Percentiles rank a stretch among this genome's conserved stretches.
phyloP scores from a whole-genome alignment of 2,797 vertebrate species.

The Oreonectes daqikongensis region DNA sequence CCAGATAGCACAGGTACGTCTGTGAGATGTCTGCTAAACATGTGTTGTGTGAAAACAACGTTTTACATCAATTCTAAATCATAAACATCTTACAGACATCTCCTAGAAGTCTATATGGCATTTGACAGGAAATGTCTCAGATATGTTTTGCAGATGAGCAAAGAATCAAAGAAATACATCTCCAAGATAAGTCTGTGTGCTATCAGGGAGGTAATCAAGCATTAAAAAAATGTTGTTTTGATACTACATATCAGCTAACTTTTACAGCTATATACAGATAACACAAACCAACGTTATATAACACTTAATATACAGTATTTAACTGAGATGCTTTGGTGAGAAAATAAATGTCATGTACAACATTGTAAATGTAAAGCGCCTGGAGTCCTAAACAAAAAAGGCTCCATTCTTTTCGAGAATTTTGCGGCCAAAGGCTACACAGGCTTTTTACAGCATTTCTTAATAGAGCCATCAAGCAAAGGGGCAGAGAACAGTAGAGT shows the following conservation, averaged over 20 bases:
- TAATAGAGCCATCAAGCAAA: constrained; percentile 51
- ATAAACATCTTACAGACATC: no score
- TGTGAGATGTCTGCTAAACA: no score
- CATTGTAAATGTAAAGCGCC: constrained; percentile 1
- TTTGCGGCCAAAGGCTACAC: constrained; percentile 41
- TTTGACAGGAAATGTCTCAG: no score
- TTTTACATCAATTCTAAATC: no score
- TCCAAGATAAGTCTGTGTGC: no score
- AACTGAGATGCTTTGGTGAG: not conserved
- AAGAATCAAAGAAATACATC: no score
- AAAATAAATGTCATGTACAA: constrained; percentile 19
- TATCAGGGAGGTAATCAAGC: not conserved
- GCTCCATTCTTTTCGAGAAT: not conserved
- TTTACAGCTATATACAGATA: not conserved
- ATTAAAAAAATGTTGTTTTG: not conserved
- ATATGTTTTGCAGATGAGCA: no score
- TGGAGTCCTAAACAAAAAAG: constrained; percentile 18
- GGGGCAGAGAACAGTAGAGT: constrained; percentile 35
- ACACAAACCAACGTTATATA: not conserved
- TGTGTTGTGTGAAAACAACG: no score
- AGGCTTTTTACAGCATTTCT: constrained; percentile 45
- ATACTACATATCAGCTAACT: not conserved
- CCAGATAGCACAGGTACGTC: no score
- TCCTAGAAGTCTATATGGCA: no score
- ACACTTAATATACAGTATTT: constrained; percentile 11